Base-by-base conservation (phyloP, 2,113 vertebrate genomes). In the Ictalurus punctatus region DNA sequence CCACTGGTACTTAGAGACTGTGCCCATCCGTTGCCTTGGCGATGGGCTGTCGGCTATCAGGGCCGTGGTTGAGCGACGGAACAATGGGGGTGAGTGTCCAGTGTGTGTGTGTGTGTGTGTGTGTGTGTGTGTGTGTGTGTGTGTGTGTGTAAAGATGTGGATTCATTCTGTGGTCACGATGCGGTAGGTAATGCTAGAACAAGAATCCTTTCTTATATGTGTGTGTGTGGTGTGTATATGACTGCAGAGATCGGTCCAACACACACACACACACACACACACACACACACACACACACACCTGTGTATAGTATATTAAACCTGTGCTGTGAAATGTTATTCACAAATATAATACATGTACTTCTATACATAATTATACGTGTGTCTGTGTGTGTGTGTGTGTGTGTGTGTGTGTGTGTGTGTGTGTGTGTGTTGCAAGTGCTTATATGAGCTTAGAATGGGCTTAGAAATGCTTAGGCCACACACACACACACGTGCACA, bases 1-100 rank as follows among this genome's bases (percentile, higher is more conserved):
- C 63, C 21, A 27, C 83, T 84, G 83, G 37, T 65, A 67, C 61
- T n/a, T 25, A 65, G 61, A 48, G 61, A 14, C 61, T 84, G 61
- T 27, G 40, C 37, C n/a, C n/a, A 40, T 84, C 83, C 40, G 83
- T 84, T 84, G 61, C 83, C 83, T 40, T 67, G 83, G 83, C 61
- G 27, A 84, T 84, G 83, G 83, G 83, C 83, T 84, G 83, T 84
- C 61, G 83, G 83, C 83, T 84, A 37, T 84, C 83, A 63, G 83
- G 83, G 83, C 83, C 83, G 83, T 84, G 83, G 83, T 48, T n/a
- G 61, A 63, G 59, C 63, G 83, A 84, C 21, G 83, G 63, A 84
- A 63, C 83, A 76, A 76, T 80, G 79, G 52, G 44, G 84, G 85
- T 84, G 63, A 59, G 78, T 48, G 63, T 73, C 17, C 25, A 61